Evolutionary conservation across 1,140 invertebrate species (phyloP).

Genomic region (Drosophila bifasciata): DNA sequence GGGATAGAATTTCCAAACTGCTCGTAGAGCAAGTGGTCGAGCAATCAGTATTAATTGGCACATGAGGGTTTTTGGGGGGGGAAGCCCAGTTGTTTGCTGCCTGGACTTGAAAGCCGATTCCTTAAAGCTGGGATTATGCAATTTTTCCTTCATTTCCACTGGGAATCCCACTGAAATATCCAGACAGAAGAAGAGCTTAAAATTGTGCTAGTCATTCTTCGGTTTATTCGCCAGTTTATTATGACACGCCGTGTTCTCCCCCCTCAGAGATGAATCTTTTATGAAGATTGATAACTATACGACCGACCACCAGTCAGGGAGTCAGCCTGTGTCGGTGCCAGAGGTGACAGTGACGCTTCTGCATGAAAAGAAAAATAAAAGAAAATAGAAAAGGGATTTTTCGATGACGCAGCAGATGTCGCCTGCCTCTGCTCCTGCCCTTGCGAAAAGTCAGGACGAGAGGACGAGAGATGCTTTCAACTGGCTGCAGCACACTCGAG

Average conservation of each 20-base stretch:
- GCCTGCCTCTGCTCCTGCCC: slow-evolving; percentile 1
- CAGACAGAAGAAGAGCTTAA: slow-evolving; percentile 12
- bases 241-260: slow-evolving; percentile 14
- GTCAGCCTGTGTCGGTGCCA: not conserved
- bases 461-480: slow-evolving; percentile 37
- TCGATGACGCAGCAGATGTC: slow-evolving; percentile 58
- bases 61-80: slow-evolving; percentile 17
- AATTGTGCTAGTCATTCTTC: slow-evolving; percentile 10
- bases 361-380: slow-evolving; percentile 32
- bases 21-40: not conserved
- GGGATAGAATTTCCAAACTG: slow-evolving; percentile 29
- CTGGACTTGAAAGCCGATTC: too few species aligned
- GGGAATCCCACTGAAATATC: not conserved
- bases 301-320: slow-evolving; percentile 3
- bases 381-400: slow-evolving; percentile 34
- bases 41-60: slow-evolving; percentile 54
- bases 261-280: slow-evolving; percentile 51
- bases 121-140: slow-evolving; percentile 3
- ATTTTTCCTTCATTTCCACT: slow-evolving; percentile 5
- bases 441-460: not conserved
- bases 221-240: slow-evolving; percentile 22
- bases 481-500: slow-evolving; percentile 68
- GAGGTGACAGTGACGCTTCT: slow-evolving; percentile 22
- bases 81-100: too few species aligned
- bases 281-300: slow-evolving; percentile 63